Conservation (phyloP, 2,888 invertebrate genomes). For the Malthinus seriepunctatus region DNA sequence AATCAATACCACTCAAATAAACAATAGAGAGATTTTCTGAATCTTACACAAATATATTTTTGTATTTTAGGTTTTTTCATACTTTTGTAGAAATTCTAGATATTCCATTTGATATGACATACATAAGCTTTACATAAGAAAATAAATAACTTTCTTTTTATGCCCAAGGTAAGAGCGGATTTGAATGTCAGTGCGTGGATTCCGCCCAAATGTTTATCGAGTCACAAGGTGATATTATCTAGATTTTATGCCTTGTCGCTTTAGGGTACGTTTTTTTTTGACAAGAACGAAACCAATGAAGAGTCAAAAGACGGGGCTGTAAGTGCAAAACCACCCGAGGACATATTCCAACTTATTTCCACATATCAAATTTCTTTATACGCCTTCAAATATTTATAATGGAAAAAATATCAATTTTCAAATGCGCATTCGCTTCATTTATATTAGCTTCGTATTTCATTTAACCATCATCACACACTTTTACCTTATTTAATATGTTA, state of each 20-base stretch:
- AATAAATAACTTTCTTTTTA: constrained; percentile 24
- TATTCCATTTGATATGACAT: constrained; percentile 4
- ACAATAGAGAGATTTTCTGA: too few species aligned
- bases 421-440: constrained; percentile 13
- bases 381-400: constrained; percentile 14
- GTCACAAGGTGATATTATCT: constrained; percentile 29
- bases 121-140: constrained; percentile 14
- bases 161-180: constrained; percentile 21
- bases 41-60: too few species aligned
- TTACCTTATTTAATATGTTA: too few species aligned
- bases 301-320: constrained; percentile 23
- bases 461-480: too few species aligned
- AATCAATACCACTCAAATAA: too few species aligned
- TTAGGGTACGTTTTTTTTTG: constrained; percentile 15
- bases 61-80: too few species aligned
- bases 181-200: constrained; percentile 28
- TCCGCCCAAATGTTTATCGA: constrained; percentile 26
- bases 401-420: constrained; percentile 17
- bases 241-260: constrained; percentile 30
- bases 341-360: constrained; percentile 25
- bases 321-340: constrained; percentile 26
- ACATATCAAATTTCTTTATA: constrained; percentile 24
- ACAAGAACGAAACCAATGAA: constrained; percentile 23
- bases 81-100: neutral
- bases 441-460: neutral